Conservation (phyloP, 1,140 invertebrate genomes). For the Drosophila littoralis region DNA sequence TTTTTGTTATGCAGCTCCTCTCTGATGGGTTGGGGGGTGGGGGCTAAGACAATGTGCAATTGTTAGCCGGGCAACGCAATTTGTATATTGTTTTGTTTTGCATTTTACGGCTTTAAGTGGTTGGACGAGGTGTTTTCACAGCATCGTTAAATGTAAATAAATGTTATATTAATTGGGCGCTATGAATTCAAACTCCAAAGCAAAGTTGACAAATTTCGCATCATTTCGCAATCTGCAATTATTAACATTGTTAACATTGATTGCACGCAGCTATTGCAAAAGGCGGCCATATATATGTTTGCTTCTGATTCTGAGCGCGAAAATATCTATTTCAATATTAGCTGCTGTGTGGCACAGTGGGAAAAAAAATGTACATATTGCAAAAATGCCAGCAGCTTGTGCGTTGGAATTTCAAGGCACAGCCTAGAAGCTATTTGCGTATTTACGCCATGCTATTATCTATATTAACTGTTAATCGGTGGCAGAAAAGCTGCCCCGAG, state of each 20-base stretch:
- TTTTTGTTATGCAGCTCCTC: slow-evolving; percentile 44
- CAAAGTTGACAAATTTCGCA: slow-evolving; percentile 31
- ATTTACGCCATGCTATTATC: no score
- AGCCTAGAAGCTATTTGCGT: no score
- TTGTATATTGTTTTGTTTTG: slow-evolving; percentile 31
- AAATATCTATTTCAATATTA: not conserved
- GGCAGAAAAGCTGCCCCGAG: not conserved
- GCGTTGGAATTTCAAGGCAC: not conserved
- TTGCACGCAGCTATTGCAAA: slow-evolving; percentile 3
- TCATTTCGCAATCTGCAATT: slow-evolving; percentile 27
- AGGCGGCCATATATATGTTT: not conserved
- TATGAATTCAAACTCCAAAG: slow-evolving; percentile 12
- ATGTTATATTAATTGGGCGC: slow-evolving; percentile 42
- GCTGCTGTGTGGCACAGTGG: not conserved
- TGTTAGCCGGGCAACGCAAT: slow-evolving; percentile 38
- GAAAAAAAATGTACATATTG: not conserved
- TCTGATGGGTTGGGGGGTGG: slow-evolving; percentile 4
- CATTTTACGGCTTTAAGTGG: slow-evolving; percentile 21
- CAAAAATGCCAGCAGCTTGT: not conserved
- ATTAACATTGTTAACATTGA: slow-evolving; percentile 6
- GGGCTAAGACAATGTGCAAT: slow-evolving; percentile 54
- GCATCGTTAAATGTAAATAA: slow-evolving; percentile 37
- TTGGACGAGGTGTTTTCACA: slow-evolving; percentile 33
- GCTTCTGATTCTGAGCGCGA: slow-evolving; percentile 12
- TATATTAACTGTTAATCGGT: not conserved